These are phyloP conservation scores for Manduca sexta DNA, from an alignment of 1,140 invertebrate species.

Conservation along the genomic window DNA sequence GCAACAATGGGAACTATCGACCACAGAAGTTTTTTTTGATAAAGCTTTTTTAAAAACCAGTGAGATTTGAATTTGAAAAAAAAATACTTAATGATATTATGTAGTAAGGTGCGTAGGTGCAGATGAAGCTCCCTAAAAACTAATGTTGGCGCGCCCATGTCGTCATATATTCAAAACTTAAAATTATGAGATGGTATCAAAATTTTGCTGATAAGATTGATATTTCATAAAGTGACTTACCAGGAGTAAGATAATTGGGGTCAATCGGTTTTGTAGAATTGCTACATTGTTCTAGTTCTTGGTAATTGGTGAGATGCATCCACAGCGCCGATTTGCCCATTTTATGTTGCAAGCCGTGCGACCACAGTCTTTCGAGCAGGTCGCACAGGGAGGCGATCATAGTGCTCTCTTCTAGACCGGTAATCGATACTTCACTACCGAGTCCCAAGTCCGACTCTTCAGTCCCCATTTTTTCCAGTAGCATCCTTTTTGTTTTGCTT, in stretches of 20 bases:
- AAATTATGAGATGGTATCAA: no score
- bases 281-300: conserved; percentile 89
- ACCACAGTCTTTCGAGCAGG: conserved; percentile 97
- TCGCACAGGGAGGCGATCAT: conserved; percentile 98
- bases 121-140: no score
- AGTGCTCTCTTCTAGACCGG: conserved; percentile 95
- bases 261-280: conserved; percentile 83
- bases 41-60: no score
- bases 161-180: no score
- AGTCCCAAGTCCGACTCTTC: conserved; percentile 83
- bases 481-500: conserved; percentile 96
- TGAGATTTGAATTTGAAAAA: no score
- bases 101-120: no score
- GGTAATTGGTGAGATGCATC: conserved; percentile 93
- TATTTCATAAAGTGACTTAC: conserved; percentile 66
- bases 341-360: conserved; percentile 95
- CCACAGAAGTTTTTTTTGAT: no score
- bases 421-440: conserved; percentile 76
- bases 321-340: conserved; percentile 96
- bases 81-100: no score
- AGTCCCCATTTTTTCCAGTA: conserved; percentile 97
- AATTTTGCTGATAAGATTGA: no score
- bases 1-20: no score
- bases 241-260: conserved; percentile 87
- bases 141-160: no score